A percentile compares a stretch with the other conserved stretches of the same genome.
Conservation (phyloP, 2,888 invertebrate genomes). For the Alloplasta piceator region DNA sequence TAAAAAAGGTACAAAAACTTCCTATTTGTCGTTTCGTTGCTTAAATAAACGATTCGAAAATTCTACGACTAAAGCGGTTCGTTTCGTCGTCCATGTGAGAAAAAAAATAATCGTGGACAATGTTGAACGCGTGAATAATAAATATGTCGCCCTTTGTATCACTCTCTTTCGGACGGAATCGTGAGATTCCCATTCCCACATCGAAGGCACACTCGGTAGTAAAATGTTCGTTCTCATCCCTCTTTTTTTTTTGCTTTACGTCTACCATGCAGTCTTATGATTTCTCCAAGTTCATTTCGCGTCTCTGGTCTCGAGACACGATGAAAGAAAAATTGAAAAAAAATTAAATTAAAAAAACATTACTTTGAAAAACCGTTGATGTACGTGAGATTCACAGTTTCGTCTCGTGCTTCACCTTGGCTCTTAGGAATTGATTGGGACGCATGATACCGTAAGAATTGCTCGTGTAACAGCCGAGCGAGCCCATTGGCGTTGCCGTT, state of each 20-base stretch:
- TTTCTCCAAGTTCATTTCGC: conserved; percentile 34
- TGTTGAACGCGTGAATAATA: conserved; percentile 2
- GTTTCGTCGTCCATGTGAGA: neutral
- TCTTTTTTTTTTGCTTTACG: conserved; percentile 1
- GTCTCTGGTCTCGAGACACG: neutral
- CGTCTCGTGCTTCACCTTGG: conserved; percentile 81
- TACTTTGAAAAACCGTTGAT: no score
- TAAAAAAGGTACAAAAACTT: conserved; percentile 3
- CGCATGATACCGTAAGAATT: conserved; percentile 77
- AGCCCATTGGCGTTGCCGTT: conserved; percentile 65
- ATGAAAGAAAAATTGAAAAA: neutral
- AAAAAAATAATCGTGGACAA: neutral
- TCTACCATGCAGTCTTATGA: conserved; percentile 49
- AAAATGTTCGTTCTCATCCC: neutral
- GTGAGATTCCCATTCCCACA: neutral
- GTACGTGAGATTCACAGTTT: conserved; percentile 73
- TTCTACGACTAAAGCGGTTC: no score
- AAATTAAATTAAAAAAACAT: neutral
- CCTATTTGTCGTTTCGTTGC: conserved; percentile 12
- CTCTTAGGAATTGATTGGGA: conserved; percentile 78
- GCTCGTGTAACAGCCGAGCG: conserved; percentile 73
- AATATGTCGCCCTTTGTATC: neutral
- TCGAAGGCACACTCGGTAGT: conserved; percentile 14
- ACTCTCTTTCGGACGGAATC: conserved; percentile 9
- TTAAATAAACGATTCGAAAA: no score